These are phyloP conservation scores for Pachypeltis micranthus DNA, from an alignment of 1,140 invertebrate genomes.

Conservation along the genomic window DNA sequence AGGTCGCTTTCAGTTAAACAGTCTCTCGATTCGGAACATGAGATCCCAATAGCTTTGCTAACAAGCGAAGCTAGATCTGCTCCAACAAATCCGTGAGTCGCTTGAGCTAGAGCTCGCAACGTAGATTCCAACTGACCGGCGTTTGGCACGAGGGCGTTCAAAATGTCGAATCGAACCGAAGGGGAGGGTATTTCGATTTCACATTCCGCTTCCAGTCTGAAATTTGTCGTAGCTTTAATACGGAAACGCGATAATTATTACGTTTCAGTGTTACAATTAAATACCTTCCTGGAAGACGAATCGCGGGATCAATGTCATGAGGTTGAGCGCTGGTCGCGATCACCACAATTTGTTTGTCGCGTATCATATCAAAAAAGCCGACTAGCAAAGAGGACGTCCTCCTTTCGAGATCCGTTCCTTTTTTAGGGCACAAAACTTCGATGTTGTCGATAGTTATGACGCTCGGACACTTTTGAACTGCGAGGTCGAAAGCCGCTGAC, in stretches of 20 bases:
- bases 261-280: background rate
- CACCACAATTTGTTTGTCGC: conserved; percentile 44
- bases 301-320: conserved; percentile 53
- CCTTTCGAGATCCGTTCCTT: conserved; percentile 58
- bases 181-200: conserved; percentile 70
- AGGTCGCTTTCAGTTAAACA: conserved; percentile 41
- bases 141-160: conserved; percentile 48
- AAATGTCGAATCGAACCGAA: conserved; percentile 49
- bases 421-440: conserved; percentile 56
- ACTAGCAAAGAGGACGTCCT: conserved; percentile 59
- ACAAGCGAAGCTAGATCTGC: conserved; percentile 69
- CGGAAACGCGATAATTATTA: conserved; percentile 1
- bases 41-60: conserved; percentile 39
- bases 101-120: conserved; percentile 48
- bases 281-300: conserved; percentile 56
- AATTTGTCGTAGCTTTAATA: too few species aligned
- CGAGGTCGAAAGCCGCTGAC: conserved; percentile 52
- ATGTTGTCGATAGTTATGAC: conserved; percentile 69
- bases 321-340: conserved; percentile 60
- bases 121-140: conserved; percentile 40
- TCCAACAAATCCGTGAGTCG: conserved; percentile 78
- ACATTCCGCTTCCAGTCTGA: conserved; percentile 67
- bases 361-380: conserved; percentile 39
- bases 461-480: conserved; percentile 49
- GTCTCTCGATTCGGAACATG: conserved; percentile 22